phyloP scores from a whole-genome alignment of 1,140 invertebrate genomes.

The Saccostrea echinata region DNA sequence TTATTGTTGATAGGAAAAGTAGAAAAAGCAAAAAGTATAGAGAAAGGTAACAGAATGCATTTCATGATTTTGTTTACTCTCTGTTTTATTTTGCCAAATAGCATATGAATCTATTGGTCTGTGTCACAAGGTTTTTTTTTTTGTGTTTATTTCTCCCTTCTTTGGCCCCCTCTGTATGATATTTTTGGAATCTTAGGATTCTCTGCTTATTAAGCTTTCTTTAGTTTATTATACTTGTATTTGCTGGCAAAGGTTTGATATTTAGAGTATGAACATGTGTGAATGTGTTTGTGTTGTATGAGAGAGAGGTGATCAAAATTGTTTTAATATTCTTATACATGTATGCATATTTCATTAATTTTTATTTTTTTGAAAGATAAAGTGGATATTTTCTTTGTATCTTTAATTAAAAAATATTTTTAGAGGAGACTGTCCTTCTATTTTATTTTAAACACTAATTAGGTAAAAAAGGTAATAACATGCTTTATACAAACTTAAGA shows the following conservation, averaged over 20 bases:
- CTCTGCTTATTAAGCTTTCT: not conserved
- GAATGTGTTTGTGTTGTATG: not conserved
- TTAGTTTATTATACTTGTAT: not conserved
- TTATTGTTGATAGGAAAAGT: constrained; percentile 2
- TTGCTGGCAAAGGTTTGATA: not conserved
- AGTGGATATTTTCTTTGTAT: too few species aligned
- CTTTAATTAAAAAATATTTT: not conserved
- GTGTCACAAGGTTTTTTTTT: not conserved
- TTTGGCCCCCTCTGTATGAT: not conserved
- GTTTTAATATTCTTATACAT: not conserved
- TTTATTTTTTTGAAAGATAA: not conserved
- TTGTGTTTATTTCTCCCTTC: not conserved
- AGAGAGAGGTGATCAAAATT: not conserved
- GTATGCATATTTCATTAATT: not conserved
- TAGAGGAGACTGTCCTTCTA: not conserved
- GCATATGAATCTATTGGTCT: not conserved
- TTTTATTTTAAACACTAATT: not conserved
- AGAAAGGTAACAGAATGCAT: not conserved
- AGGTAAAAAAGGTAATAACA: not conserved
- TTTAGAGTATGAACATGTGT: not conserved
- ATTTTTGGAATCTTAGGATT: not conserved
- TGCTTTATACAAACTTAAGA: not conserved
- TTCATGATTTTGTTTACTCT: not conserved
- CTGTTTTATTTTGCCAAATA: constrained; percentile 20
- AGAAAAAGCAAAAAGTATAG: not conserved